Conservation (phyloP, 2,888 invertebrate genomes). For the Drosophila mettleri region DNA sequence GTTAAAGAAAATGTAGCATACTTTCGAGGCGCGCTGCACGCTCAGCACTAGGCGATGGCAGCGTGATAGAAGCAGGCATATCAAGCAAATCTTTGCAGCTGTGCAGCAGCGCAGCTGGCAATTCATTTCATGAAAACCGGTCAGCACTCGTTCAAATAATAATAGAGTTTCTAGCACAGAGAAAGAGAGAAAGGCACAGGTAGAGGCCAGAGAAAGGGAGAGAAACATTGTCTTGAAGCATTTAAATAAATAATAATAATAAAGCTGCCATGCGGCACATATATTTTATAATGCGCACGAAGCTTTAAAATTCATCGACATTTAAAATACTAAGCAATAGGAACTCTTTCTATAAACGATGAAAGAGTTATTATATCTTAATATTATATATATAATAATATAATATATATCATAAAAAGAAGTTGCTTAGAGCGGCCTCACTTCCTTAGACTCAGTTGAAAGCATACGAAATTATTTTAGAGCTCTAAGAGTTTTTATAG, state of each 20-base stretch:
- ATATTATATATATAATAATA: no score
- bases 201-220: neutral
- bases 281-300: neutral
- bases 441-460: no score
- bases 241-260: neutral
- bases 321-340: no score
- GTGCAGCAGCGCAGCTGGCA: conserved; percentile 1
- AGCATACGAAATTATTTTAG: no score
- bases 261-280: neutral
- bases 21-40: conserved; percentile 32
- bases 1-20: conserved; percentile 53
- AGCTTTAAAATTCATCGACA: no score
- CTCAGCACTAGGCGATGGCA: conserved; percentile 36
- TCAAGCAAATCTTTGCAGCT: neutral
- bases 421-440: no score
- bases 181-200: neutral
- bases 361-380: no score
- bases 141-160: conserved; percentile 1
- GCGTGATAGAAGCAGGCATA: conserved; percentile 15
- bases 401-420: no score
- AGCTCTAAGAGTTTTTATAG: no score
- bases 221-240: neutral
- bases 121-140: conserved; percentile 1
- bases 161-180: neutral
- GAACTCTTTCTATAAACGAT: no score